phyloP scores from a whole-genome alignment of 2,888 invertebrate species.

The Melieria crassipennis region DNA sequence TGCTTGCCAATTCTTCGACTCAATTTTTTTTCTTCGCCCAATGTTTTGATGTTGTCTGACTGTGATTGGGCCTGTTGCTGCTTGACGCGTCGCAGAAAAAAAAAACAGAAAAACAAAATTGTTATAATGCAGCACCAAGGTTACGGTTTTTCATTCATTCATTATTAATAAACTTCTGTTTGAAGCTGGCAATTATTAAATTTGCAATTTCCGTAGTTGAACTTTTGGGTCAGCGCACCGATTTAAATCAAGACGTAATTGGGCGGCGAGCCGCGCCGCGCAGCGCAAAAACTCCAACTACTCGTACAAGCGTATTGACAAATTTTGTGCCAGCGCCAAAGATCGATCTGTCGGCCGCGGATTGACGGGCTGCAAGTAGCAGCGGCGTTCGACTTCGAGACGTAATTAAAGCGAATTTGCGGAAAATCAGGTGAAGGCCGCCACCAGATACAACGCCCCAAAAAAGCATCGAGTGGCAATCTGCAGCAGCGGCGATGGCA shows the following conservation, averaged over 20 bases:
- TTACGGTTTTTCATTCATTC: constrained; percentile 35
- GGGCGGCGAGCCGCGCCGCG: constrained; percentile 27
- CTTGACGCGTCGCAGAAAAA: constrained; percentile 19
- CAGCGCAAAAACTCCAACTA: constrained; percentile 23
- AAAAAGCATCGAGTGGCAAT: not conserved
- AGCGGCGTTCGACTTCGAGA: constrained; percentile 19
- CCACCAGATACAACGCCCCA: constrained; percentile 33
- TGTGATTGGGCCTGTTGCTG: constrained; percentile 30
- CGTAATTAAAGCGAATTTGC: constrained; percentile 42
- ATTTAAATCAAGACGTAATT: constrained; percentile 63
- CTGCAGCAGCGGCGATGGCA: too few species aligned
- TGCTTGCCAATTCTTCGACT: not conserved
- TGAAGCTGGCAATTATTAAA: constrained; percentile 57
- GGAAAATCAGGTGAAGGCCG: constrained; percentile 50
- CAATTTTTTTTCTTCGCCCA: constrained; percentile 4
- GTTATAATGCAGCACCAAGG: constrained; percentile 45
- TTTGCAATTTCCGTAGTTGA: constrained; percentile 64
- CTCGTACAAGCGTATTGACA: constrained; percentile 11
- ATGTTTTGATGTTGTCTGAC: constrained; percentile 19
- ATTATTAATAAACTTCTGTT: constrained; percentile 44
- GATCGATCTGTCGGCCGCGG: too few species aligned
- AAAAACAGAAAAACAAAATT: constrained; percentile 27
- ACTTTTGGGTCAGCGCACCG: constrained; percentile 62
- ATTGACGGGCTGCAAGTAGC: too few species aligned
- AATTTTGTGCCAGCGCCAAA: not conserved